A percentile compares a stretch with the other conserved stretches of the same genome.
Evolutionary conservation across 2,797 vertebrate species (phyloP).

Genomic region (Eptatretus atami): DNA sequence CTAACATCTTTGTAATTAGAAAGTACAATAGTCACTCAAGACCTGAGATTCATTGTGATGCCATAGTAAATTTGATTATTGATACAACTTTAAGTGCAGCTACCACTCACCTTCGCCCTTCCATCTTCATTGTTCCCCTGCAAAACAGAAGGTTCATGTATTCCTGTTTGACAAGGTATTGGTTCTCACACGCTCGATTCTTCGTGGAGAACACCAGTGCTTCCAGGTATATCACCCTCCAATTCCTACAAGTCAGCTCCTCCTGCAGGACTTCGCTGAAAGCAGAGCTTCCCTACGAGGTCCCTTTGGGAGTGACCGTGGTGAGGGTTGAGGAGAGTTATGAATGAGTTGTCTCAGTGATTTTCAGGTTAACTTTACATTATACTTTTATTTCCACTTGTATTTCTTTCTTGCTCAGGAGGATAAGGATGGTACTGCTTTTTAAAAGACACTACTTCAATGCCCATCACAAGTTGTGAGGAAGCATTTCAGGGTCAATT

Average conservation of each 20-base stretch:
- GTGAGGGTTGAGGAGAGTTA: too few species aligned
- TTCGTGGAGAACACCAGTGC: not conserved
- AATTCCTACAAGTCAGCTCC: not conserved
- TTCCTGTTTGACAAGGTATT: not conserved
- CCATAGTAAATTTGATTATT: too few species aligned
- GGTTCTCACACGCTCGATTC: not conserved
- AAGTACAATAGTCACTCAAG: too few species aligned
- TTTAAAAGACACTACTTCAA: too few species aligned
- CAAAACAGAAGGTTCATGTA: slow-evolving; percentile 1
- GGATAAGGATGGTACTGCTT: too few species aligned
- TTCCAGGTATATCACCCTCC: not conserved
- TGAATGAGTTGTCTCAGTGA: not conserved
- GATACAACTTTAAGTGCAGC: too few species aligned
- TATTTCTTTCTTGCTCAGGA: too few species aligned
- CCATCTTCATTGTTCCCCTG: not conserved
- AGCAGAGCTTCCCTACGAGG: not conserved
- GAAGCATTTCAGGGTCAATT: too few species aligned
- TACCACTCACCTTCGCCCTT: not conserved
- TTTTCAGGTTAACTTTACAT: not conserved
- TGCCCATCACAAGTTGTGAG: too few species aligned
- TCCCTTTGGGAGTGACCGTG: not conserved
- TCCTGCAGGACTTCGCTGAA: not conserved
- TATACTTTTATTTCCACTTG: not conserved
- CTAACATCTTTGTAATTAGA: too few species aligned
- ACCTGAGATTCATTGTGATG: too few species aligned